Evolutionary conservation across 2,113 vertebrate genomes (phyloP).

Genomic region (Syrrhaptes paradoxus): DNA sequence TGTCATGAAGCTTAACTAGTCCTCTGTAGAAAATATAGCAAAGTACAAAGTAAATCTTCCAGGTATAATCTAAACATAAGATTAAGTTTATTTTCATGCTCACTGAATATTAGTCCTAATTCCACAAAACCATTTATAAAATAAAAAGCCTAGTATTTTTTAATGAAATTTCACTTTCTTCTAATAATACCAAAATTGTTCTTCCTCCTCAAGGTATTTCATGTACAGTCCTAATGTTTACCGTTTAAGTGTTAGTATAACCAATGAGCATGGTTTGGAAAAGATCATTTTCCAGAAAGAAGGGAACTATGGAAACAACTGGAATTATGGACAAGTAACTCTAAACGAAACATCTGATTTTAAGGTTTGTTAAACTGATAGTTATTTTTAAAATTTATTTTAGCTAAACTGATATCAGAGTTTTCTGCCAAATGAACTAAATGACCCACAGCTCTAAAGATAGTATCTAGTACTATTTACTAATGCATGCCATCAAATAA

Average conservation of each 20-base stretch:
- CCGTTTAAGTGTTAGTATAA: conserved; percentile 74
- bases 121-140: neutral
- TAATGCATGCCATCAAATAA: neutral
- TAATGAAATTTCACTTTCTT: neutral
- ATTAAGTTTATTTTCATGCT: neutral
- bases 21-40: neutral
- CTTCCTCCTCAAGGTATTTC: conserved; percentile 83
- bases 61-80: rapidly evolving
- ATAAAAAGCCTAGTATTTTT: neutral
- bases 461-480: neutral
- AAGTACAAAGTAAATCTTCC: neutral
- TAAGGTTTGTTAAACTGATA: conserved; percentile 71
- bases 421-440: neutral
- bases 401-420: neutral
- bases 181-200: neutral
- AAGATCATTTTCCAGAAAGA: conserved; percentile 81
- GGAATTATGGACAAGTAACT: conserved; percentile 89
- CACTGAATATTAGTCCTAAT: neutral
- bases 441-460: neutral
- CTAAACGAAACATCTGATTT: conserved; percentile 78
- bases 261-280: neutral
- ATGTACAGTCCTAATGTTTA: conserved; percentile 85
- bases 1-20: neutral
- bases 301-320: conserved; percentile 89
- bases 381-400: neutral